Evolutionary conservation across 2,888 invertebrate species (phyloP).

Genomic region (Drosophila nigricruria): DNA sequence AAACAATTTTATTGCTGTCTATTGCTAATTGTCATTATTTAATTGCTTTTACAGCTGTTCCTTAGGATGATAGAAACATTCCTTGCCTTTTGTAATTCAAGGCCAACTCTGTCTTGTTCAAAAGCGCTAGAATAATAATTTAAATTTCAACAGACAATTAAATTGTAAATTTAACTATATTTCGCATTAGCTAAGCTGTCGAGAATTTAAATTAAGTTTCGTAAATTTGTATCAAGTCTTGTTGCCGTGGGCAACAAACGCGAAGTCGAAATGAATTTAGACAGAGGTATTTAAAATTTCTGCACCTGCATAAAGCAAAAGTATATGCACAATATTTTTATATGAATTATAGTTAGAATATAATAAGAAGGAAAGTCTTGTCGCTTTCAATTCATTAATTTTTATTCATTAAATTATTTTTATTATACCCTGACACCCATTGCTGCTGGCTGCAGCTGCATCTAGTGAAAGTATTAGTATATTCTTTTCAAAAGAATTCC

Average conservation of each 20-base stretch:
- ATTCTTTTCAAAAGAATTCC: too few relatives aligned
- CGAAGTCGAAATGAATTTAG: too few relatives aligned
- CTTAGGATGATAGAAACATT: background rate
- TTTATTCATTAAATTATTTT: too few relatives aligned
- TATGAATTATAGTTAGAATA: too few relatives aligned
- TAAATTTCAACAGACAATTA: slow-evolving; percentile 18
- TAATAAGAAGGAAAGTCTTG: too few relatives aligned
- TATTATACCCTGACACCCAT: too few relatives aligned
- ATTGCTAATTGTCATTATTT: slow-evolving; percentile 63
- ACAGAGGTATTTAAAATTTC: too few relatives aligned
- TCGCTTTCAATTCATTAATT: too few relatives aligned
- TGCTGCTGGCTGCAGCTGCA: too few relatives aligned
- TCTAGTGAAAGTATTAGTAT: too few relatives aligned
- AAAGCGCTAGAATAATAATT: slow-evolving; percentile 20
- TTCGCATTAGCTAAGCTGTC: slow-evolving; percentile 42
- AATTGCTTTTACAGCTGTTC: slow-evolving; percentile 63
- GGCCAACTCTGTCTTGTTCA: background rate
- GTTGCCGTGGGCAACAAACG: too few relatives aligned
- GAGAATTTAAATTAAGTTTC: slow-evolving; percentile 27
- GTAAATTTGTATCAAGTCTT: background rate
- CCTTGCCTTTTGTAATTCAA: background rate
- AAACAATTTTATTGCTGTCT: slow-evolving; percentile 34
- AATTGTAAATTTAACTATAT: slow-evolving; percentile 13
- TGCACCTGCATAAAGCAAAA: background rate
- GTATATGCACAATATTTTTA: too few relatives aligned